phyloP scores from a whole-genome alignment of 2,113 vertebrate species.

The Thamnaconus septentrionalis region DNA sequence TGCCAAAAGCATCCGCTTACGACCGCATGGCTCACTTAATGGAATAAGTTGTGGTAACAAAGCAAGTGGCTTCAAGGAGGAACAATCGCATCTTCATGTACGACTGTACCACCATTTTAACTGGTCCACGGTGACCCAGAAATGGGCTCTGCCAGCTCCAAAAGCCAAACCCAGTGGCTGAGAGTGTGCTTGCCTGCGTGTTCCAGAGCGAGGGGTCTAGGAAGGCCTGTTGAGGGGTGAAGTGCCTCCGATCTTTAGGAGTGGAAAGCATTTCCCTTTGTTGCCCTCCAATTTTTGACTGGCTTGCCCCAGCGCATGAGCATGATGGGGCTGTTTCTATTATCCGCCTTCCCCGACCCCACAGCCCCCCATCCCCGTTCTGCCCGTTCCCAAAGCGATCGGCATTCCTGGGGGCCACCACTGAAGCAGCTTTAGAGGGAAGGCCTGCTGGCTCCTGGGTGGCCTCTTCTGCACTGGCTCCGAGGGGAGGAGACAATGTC shows the following conservation, averaged over 20 bases:
- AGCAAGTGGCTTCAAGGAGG: too few relatives aligned
- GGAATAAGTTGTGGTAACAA: too few relatives aligned
- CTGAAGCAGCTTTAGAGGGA: conserved; percentile 76
- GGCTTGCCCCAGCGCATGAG: conserved; percentile 61
- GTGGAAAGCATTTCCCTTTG: conserved; percentile 68
- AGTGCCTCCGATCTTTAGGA: conserved; percentile 62
- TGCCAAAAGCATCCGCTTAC: too few relatives aligned
- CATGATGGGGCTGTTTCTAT: conserved; percentile 73
- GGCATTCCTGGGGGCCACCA: conserved; percentile 82
- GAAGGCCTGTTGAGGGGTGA: conserved; percentile 48
- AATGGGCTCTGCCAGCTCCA: too few relatives aligned
- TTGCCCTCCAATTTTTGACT: conserved; percentile 69
- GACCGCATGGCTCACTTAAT: too few relatives aligned
- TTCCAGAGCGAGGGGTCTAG: conserved; percentile 28
- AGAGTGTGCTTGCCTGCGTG: conserved; percentile 13
- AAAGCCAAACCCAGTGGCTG: not conserved
- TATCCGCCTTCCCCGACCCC: conserved; percentile 49
- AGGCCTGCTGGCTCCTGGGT: conserved; percentile 75
- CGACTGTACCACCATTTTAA: too few relatives aligned
- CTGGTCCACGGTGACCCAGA: too few relatives aligned
- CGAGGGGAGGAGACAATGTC: conserved; percentile 81
- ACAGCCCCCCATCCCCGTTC: conserved; percentile 21
- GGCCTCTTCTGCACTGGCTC: conserved; percentile 74
- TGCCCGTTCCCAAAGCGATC: conserved; percentile 64
- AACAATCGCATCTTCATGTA: too few relatives aligned